phyloP scores from a whole-genome alignment of 1,140 invertebrate species.

The Drosophila nasuta region DNA sequence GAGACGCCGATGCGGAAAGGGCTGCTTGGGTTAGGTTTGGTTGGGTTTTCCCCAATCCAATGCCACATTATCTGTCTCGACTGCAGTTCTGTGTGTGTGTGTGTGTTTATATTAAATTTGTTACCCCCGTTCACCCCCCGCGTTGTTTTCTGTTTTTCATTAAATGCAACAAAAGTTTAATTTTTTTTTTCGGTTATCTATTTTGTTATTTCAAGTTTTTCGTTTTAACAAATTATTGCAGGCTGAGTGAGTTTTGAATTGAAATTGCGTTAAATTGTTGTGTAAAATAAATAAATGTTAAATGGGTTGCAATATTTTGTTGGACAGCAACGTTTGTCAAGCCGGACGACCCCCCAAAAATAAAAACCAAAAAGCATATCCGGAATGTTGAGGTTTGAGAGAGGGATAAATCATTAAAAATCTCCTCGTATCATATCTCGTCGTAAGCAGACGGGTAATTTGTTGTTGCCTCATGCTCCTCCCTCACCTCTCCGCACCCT shows the following conservation, averaged over 20 bases:
- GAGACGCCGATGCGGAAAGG: conserved; percentile 37
- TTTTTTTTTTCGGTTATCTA: conserved; percentile 34
- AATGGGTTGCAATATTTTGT: conserved; percentile 42
- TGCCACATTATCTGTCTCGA: neutral
- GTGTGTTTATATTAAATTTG: conserved; percentile 73
- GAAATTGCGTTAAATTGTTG: conserved; percentile 39
- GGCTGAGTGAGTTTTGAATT: conserved; percentile 50
- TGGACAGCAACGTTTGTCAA: conserved; percentile 30
- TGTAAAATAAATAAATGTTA: conserved; percentile 26
- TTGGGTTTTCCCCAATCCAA: neutral
- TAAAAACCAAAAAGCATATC: neutral
- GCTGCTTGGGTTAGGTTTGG: neutral
- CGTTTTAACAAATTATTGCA: conserved; percentile 62
- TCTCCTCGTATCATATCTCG: conserved; percentile 33
- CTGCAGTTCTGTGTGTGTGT: conserved; percentile 53
- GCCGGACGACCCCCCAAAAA: conserved; percentile 16
- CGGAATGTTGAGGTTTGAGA: neutral
- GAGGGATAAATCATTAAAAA: conserved; percentile 43
- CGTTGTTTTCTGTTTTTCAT: conserved; percentile 59
- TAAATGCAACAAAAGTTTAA: conserved; percentile 70
- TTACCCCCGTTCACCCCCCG: conserved; percentile 26
- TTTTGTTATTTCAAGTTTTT: conserved; percentile 35
- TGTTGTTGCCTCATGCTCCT: neutral
- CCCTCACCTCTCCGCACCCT: neutral
- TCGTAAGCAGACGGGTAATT: conserved; percentile 32